Base-by-base conservation (phyloP, 1,140 invertebrate genomes). In the Rhopalosiphum padi region DNA sequence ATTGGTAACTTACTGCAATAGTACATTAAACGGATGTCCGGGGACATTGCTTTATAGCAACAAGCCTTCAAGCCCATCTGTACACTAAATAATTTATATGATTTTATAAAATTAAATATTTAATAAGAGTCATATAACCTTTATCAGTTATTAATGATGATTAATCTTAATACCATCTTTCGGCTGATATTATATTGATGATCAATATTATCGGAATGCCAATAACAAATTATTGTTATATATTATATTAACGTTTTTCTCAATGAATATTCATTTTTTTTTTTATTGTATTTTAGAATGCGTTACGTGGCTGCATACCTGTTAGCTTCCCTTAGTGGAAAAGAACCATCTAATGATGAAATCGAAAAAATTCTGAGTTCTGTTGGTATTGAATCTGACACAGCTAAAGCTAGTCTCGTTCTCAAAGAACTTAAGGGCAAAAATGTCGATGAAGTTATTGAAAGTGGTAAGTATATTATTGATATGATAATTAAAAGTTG, bases 231-330 rank as follows among this genome's bases (percentile, higher is more conserved):
- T 51, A 51, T 51, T 15, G 1, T 48, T 48, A 77, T 0, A 30
- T 60, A 60, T 60, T 30, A 51, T 51, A 51, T 51, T 18, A 18
- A 51, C 48, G 11, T 77, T 22, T 82, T 6, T 68, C 37, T 41
- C 15, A 18, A n/a, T 46, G 41, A 89, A 9, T n/a, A 9, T 9
- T 18, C 0, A 51, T 51, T 51, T 83, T 35, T 51, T 83, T 35
- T 90, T 6, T 37, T 18, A 77, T 77, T 90, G 8, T 83, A 30
- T 94, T 94, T 43, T 60, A 98, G 97, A 97, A 99, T 99, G 99
- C 98, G 99, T 99, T 99, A 99, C 98, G 98, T 99, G 96, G 98
- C 98, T 96, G 99, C 99, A 96, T 99, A 99, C 96, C 96, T 99
- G 95, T 97, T 99, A 95, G 98, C 98, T 95, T 97, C 97, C 95